A percentile compares a stretch with the other conserved stretches of the same genome.
These are phyloP conservation scores for Sula dactylatra DNA, from an alignment of 2,113 vertebrate species.

Conservation along the genomic window DNA sequence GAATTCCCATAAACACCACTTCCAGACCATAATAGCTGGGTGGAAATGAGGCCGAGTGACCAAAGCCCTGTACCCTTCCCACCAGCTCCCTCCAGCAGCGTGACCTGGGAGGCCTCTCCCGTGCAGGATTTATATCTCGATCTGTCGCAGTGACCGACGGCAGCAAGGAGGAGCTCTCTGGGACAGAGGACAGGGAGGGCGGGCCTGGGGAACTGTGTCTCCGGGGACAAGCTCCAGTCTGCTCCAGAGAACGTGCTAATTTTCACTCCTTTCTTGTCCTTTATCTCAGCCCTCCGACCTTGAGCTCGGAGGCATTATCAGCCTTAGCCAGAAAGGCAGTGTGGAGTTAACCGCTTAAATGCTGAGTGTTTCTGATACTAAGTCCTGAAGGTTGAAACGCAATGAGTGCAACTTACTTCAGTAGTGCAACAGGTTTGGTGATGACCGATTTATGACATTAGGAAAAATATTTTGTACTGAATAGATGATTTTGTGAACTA, in stretches of 20 bases:
- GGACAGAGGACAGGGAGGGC: slow-evolving; percentile 51
- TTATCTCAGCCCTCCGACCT: slow-evolving; percentile 65
- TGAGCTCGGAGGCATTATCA: slow-evolving; percentile 43
- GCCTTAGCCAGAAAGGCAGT: slow-evolving; percentile 27
- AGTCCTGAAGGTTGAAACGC: neutral
- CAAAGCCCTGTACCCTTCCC: neutral
- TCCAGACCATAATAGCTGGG: neutral
- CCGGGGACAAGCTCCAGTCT: slow-evolving; percentile 37
- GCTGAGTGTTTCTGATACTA: neutral
- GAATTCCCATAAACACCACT: neutral
- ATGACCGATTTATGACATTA: neutral
- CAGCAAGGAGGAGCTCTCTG: slow-evolving; percentile 52
- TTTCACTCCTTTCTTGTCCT: slow-evolving; percentile 60
- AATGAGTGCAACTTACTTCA: neutral
- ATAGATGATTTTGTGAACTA: neutral
- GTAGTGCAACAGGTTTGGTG: neutral
- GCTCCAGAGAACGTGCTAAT: slow-evolving; percentile 63
- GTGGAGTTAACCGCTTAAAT: slow-evolving; percentile 37
- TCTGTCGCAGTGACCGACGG: slow-evolving; percentile 67
- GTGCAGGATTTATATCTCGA: slow-evolving; percentile 70
- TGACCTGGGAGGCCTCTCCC: neutral
- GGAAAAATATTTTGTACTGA: neutral
- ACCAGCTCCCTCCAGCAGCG: neutral
- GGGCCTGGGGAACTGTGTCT: neutral
- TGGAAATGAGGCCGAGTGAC: neutral